A percentile compares a stretch with the other conserved stretches of the same genome.
phyloP scores from a whole-genome alignment of 2,797 vertebrate genomes.

The Sebastolobus altivelis region DNA sequence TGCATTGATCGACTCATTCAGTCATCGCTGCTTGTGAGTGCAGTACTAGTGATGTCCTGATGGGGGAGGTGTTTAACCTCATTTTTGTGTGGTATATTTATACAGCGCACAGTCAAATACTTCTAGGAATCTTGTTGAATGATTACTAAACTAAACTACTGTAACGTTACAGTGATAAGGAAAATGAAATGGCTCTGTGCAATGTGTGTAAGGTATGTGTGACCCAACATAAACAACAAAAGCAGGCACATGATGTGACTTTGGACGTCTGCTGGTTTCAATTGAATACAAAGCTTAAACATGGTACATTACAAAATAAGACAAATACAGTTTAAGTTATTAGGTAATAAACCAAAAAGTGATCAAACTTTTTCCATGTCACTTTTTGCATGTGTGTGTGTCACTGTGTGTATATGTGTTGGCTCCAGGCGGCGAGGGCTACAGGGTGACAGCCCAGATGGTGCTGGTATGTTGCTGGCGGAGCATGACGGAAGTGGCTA shows the following conservation, averaged over 20 bases:
- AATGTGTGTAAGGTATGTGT: not conserved
- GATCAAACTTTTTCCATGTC: constrained; percentile 15
- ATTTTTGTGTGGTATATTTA: constrained; percentile 8
- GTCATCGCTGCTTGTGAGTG: not conserved
- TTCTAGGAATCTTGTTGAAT: not conserved
- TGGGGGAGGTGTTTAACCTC: constrained; percentile 72
- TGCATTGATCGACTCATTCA: not conserved
- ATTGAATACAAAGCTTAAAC: not conserved
- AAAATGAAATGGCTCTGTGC: not conserved
- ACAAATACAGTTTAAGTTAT: not conserved
- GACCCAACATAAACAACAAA: not conserved
- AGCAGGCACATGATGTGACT: not conserved
- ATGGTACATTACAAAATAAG: constrained; percentile 13
- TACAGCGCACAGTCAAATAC: not conserved
- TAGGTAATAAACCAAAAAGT: not conserved
- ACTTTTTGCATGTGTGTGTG: not conserved
- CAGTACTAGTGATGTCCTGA: constrained; percentile 54
- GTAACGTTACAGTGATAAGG: not conserved
- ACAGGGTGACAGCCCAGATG: constrained; percentile 96
- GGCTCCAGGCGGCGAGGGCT: constrained; percentile 76
- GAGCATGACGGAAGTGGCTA: constrained; percentile 97
- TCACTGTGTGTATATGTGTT: constrained; percentile 31
- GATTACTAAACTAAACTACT: not conserved
- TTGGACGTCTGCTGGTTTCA: not conserved
- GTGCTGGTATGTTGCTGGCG: constrained; percentile 98